Percentiles rank a stretch among this genome's conserved stretches.
Conservation (phyloP, 2,113 vertebrate genomes). For the Nanorana parkeri region DNA sequence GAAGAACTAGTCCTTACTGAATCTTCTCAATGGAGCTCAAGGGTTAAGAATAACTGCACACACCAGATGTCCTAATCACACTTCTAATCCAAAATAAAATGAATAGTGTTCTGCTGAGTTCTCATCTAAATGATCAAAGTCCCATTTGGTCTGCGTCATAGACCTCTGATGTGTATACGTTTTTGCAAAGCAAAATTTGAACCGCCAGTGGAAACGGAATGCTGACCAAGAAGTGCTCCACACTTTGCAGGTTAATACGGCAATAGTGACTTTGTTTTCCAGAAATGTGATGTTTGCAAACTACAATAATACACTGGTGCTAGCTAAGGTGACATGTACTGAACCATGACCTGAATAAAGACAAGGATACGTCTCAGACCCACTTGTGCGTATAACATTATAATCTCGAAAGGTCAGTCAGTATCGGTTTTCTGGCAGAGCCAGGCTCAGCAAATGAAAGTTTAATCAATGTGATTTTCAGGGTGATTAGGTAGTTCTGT, state of each 20-base stretch:
- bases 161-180: too few species aligned
- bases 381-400: conserved; percentile 32
- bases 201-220: background rate
- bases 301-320: background rate
- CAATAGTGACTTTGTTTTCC: background rate
- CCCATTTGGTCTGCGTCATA: too few species aligned
- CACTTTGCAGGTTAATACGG: background rate
- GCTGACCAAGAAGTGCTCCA: background rate
- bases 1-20: too few species aligned
- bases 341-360: conserved; percentile 5
- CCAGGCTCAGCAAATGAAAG: conserved; percentile 1
- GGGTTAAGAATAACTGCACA: too few species aligned
- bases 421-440: background rate
- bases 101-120: too few species aligned
- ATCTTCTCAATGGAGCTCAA: too few species aligned
- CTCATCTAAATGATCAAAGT: too few species aligned
- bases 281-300: background rate
- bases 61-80: too few species aligned
- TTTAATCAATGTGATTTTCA: background rate
- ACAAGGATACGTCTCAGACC: conserved; percentile 15
- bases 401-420: conserved; percentile 9
- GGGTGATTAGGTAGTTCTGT: background rate
- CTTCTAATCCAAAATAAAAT: too few species aligned
- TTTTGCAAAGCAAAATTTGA: too few species aligned
- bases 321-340: background rate